These are phyloP conservation scores for Armadillidium nasatum DNA, from an alignment of 1,140 invertebrate genomes.

Conservation along the genomic window DNA sequence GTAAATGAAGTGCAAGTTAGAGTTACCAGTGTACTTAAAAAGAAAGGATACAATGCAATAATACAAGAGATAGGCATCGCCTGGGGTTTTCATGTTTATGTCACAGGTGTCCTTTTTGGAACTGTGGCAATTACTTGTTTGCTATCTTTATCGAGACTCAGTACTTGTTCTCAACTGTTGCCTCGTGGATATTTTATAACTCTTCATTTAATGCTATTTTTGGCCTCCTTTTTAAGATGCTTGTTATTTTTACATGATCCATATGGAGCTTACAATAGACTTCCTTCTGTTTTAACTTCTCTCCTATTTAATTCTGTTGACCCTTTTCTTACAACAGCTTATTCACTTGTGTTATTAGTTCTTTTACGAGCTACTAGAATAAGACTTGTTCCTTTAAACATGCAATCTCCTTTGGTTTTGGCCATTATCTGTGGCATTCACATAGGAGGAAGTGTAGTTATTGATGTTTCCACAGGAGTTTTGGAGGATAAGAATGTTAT, in stretches of 20 bases:
- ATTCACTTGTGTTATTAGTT: conserved; percentile 19
- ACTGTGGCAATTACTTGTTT: conserved; percentile 1
- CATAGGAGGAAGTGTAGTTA: conserved; percentile 16
- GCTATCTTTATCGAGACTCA: conserved; percentile 14
- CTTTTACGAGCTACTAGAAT: conserved; percentile 18
- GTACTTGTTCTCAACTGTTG: conserved; percentile 21
- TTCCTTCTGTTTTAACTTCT: conserved; percentile 18
- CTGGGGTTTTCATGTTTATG: conserved; percentile 21
- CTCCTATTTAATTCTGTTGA: conserved; percentile 18
- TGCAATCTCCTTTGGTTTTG: conserved; percentile 26
- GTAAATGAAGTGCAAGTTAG: background rate
- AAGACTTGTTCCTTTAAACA: conserved; percentile 12
- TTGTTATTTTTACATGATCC: conserved; percentile 22
- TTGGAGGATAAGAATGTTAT: background rate
- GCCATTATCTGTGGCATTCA: conserved; percentile 16
- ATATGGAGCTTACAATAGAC: conserved; percentile 21
- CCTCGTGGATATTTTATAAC: conserved; percentile 22
- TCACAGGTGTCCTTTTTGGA: conserved; percentile 1
- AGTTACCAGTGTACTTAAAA: background rate
- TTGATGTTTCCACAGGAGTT: conserved; percentile 19
- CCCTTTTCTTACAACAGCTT: conserved; percentile 18
- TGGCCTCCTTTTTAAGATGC: conserved; percentile 11
- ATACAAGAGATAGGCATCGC: background rate
- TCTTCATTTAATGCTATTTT: conserved; percentile 19
- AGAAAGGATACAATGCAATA: background rate